A percentile compares a stretch with the other conserved stretches of the same genome.
Conservation (phyloP, 2,113 vertebrate species). For the Pseudorectes ferrugineus region DNA sequence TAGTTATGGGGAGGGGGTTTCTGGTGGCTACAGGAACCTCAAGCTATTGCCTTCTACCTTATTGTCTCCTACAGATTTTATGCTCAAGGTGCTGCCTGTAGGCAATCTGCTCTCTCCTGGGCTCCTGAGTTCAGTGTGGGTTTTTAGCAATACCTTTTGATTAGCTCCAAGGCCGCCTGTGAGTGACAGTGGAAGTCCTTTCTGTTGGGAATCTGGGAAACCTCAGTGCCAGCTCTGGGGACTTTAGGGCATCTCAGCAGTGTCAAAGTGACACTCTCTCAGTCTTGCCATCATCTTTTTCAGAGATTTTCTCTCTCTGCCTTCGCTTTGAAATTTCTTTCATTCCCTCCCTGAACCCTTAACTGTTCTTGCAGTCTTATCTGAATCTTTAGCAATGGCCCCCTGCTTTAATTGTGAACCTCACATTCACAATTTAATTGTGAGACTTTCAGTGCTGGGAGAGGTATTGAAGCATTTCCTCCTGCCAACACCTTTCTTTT, state of each 20-base stretch:
- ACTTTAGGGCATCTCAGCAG: background rate
- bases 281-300: background rate
- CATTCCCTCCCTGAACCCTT: background rate
- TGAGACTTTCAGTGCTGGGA: background rate
- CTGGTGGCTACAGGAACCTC: background rate
- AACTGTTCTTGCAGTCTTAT: background rate
- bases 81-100: background rate
- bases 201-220: background rate
- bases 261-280: background rate
- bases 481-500: background rate
- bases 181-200: background rate
- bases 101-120: background rate
- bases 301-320: background rate
- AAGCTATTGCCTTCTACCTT: background rate
- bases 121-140: background rate
- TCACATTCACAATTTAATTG: background rate
- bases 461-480: background rate
- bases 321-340: conserved; percentile 13
- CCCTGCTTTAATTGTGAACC: background rate
- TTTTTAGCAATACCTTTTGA: background rate
- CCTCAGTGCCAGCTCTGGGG: background rate
- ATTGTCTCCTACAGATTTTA: background rate
- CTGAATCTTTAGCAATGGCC: background rate
- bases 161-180: background rate
- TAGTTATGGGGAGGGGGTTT: background rate